Conservation (phyloP, 2,113 vertebrate species). For the Oxyura jamaicensis region DNA sequence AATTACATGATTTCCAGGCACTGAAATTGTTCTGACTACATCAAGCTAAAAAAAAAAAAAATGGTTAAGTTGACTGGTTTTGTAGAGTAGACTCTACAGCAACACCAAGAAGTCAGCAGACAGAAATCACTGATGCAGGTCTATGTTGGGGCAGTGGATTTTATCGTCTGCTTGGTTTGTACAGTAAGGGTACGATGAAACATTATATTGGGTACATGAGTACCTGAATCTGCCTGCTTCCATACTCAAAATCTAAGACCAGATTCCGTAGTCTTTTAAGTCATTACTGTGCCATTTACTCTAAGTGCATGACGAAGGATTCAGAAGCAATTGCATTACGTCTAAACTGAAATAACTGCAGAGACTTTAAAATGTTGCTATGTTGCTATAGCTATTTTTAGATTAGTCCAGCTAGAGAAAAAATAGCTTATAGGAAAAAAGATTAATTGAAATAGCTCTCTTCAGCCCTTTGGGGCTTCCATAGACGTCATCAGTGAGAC, state of each 20-base stretch:
- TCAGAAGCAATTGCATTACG: constrained; percentile 45
- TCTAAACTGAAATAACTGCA: background rate
- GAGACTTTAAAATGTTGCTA: constrained; percentile 18
- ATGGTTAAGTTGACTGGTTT: background rate
- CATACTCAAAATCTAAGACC: background rate
- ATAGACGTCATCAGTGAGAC: background rate
- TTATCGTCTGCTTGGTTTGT: background rate
- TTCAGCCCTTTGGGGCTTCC: constrained; percentile 39
- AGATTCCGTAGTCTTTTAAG: background rate
- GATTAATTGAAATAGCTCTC: constrained; percentile 49
- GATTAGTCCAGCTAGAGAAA: constrained; percentile 46
- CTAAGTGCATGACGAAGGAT: background rate
- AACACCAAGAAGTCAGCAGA: background rate
- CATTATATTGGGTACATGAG: background rate
- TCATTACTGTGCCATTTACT: background rate
- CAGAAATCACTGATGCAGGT: background rate
- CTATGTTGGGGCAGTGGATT: background rate
- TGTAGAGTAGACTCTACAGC: background rate
- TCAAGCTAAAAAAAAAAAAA: background rate
- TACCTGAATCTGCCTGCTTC: background rate
- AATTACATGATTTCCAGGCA: background rate
- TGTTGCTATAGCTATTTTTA: constrained; percentile 53
- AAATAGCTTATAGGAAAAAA: constrained; percentile 35
- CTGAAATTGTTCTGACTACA: background rate
- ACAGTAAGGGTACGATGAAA: background rate